Conservation (phyloP, 2,797 vertebrate species). For the Tangara arthus region DNA sequence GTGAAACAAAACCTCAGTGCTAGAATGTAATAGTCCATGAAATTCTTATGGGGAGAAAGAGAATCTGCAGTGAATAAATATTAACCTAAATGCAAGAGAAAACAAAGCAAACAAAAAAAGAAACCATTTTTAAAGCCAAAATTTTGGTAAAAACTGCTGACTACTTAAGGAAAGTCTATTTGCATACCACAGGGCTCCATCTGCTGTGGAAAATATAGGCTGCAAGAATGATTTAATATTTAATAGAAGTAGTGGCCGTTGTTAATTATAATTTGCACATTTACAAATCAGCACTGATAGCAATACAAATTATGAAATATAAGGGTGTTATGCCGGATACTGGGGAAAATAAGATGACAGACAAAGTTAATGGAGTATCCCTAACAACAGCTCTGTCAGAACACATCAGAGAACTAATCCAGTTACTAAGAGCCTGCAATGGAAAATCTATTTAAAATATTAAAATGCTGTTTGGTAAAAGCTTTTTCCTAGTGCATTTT, state of each 20-base stretch:
- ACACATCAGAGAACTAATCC: slow-evolving; percentile 97
- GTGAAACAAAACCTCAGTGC: slow-evolving; percentile 83
- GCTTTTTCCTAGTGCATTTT: slow-evolving; percentile 90
- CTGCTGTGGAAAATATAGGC: slow-evolving; percentile 89
- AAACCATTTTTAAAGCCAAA: slow-evolving; percentile 78
- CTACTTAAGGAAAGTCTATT: slow-evolving; percentile 86
- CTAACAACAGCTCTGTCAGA: slow-evolving; percentile 97
- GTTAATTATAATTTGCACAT: slow-evolving; percentile 99
- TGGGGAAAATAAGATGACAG: slow-evolving; percentile 94
- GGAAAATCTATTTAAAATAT: slow-evolving; percentile 98
- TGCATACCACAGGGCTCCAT: slow-evolving; percentile 95
- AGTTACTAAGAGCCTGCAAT: slow-evolving; percentile 88
- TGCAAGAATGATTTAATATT: slow-evolving; percentile 99
- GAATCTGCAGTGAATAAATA: slow-evolving; percentile 89
- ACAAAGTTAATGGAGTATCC: slow-evolving; percentile 98
- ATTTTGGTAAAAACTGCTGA: slow-evolving; percentile 87
- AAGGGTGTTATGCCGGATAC: slow-evolving; percentile 89
- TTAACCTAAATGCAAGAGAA: slow-evolving; percentile 84
- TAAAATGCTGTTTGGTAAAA: slow-evolving; percentile 97
- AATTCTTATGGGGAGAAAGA: slow-evolving; percentile 82
- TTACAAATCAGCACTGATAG: slow-evolving; percentile 99
- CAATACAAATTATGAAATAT: slow-evolving; percentile 99
- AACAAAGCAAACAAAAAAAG: slow-evolving; percentile 77
- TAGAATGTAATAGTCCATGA: slow-evolving; percentile 82
- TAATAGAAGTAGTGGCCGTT: slow-evolving; percentile 95